Percentiles rank a stretch among this genome's conserved stretches.
phyloP scores from a whole-genome alignment of 2,113 vertebrate genomes.

The Picathartes gymnocephalus region DNA sequence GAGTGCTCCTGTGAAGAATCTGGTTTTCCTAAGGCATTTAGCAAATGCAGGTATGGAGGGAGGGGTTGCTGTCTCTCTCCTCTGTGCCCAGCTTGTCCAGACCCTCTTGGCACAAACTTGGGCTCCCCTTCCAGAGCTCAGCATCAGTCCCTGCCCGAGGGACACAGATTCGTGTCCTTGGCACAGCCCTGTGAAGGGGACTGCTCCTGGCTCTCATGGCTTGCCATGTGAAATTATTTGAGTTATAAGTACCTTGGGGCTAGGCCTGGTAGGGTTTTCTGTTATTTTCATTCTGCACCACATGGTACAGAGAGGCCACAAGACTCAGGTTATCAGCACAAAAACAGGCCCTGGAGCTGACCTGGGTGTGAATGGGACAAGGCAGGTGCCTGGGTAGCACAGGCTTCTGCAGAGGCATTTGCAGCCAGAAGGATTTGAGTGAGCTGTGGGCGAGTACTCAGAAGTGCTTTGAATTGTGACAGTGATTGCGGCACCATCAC shows the following conservation, averaged over 20 bases:
- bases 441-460: background rate
- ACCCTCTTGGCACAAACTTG: background rate
- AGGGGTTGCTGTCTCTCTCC: background rate
- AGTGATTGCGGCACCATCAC: background rate
- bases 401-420: background rate
- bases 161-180: background rate
- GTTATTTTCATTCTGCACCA: background rate
- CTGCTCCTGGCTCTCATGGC: background rate
- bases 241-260: background rate
- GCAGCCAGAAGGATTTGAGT: background rate
- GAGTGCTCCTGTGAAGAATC: background rate
- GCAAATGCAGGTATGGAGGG: fast-evolving
- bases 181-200: background rate
- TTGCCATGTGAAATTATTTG: background rate
- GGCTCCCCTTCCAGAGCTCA: background rate
- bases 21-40: background rate
- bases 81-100: background rate
- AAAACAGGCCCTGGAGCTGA: background rate
- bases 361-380: fast-evolving
- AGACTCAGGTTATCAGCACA: background rate
- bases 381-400: background rate
- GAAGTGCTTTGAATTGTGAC: background rate
- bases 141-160: background rate
- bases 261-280: background rate
- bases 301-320: fast-evolving